Conservation (phyloP, 2,888 invertebrate genomes). For the Drosophila neotestacea region DNA sequence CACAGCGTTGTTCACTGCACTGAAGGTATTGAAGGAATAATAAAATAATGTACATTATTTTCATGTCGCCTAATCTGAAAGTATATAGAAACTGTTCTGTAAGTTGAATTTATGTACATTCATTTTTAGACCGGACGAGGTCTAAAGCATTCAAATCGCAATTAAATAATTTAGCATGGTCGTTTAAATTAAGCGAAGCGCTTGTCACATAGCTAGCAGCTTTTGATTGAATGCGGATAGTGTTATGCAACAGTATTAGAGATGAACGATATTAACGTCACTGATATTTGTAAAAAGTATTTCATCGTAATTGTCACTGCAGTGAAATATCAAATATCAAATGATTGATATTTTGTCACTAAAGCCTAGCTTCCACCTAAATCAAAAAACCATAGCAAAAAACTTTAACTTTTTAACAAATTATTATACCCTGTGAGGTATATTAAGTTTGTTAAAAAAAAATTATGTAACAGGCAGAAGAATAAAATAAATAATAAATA, state of each 20-base stretch:
- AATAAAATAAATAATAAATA: too few relatives aligned
- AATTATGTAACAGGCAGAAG: too few relatives aligned
- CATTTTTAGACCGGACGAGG: not conserved
- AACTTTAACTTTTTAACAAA: too few relatives aligned
- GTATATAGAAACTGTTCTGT: not conserved
- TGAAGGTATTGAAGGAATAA: not conserved
- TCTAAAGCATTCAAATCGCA: constrained; percentile 10
- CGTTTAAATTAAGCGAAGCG: not conserved
- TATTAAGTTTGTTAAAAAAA: not conserved
- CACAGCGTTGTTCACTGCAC: not conserved
- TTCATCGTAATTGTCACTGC: too few relatives aligned
- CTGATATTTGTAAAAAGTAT: too few relatives aligned
- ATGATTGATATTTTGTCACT: too few relatives aligned
- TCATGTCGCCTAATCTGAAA: constrained; percentile 15
- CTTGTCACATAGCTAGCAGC: constrained; percentile 11
- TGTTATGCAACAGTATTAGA: not conserved
- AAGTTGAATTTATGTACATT: not conserved
- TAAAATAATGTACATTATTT: not conserved
- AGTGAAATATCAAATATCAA: too few relatives aligned
- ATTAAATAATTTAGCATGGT: constrained; percentile 17
- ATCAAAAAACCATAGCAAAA: too few relatives aligned
- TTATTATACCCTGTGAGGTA: too few relatives aligned
- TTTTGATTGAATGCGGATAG: not conserved
- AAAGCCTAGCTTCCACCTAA: too few relatives aligned
- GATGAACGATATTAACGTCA: too few relatives aligned